Conservation (phyloP, 2,888 invertebrate species). For the Tethea ocularis region DNA sequence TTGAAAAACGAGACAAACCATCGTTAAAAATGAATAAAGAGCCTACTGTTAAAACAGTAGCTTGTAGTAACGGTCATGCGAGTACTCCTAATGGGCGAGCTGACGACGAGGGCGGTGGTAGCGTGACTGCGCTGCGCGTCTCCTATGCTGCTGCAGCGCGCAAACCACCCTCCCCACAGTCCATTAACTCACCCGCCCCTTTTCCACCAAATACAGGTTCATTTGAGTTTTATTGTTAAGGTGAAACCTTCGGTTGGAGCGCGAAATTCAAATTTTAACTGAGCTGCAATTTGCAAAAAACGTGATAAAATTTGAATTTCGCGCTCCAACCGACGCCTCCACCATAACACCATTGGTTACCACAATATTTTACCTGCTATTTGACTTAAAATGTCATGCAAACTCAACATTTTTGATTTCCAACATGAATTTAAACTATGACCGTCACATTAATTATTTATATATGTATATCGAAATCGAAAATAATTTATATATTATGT, state of each 20-base stretch:
- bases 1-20: slow-evolving; percentile 68
- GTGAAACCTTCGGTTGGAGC: too few relatives aligned
- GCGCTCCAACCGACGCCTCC: too few relatives aligned
- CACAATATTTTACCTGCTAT: background rate
- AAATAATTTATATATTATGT: background rate
- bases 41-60: slow-evolving; percentile 53
- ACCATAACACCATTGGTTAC: too few relatives aligned
- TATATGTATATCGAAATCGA: background rate
- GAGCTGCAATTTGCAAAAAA: too few relatives aligned
- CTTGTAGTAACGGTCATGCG: slow-evolving; percentile 73
- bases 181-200: slow-evolving; percentile 60
- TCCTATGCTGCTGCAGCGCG: slow-evolving; percentile 76
- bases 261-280: too few relatives aligned
- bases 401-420: slow-evolving; percentile 11
- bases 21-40: slow-evolving; percentile 73
- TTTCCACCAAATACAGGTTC: slow-evolving; percentile 69
- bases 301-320: too few relatives aligned
- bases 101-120: slow-evolving; percentile 72
- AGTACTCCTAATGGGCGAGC: slow-evolving; percentile 74
- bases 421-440: slow-evolving; percentile 12
- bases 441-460: too few relatives aligned
- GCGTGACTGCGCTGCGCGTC: slow-evolving; percentile 55
- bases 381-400: background rate
- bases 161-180: slow-evolving; percentile 71
- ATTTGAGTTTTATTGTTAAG: slow-evolving; percentile 18